phyloP scores from a whole-genome alignment of 2,888 invertebrate species.

The Hirtodrosophila alboralis region DNA sequence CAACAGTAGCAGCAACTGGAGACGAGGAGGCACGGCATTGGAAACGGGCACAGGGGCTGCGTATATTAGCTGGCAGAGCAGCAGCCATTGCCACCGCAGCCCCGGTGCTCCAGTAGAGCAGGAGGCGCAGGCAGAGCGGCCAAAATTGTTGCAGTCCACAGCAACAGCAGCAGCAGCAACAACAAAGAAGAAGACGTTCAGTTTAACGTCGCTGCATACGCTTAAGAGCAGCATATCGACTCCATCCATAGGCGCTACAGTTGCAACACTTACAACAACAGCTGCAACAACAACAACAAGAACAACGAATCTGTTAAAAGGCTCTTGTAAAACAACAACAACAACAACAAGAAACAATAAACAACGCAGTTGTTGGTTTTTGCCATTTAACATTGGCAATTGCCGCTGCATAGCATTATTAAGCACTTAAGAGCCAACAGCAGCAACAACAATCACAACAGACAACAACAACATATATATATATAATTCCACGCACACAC shows the following conservation, averaged over 20 bases:
- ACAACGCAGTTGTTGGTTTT: conserved; percentile 30
- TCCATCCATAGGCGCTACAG: conserved; percentile 61
- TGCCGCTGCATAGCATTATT: conserved; percentile 43
- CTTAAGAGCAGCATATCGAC: conserved; percentile 52
- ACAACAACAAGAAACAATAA: conserved; percentile 26
- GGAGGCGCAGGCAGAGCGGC: conserved; percentile 42
- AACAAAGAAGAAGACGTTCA: conserved; percentile 48
- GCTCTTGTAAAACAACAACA: conserved; percentile 26
- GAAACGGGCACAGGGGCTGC: conserved; percentile 74
- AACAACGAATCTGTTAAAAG: conserved; percentile 51
- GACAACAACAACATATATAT: conserved; percentile 44
- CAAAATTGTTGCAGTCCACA: conserved; percentile 24
- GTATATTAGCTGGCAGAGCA: conserved; percentile 78
- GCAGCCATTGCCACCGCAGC: conserved; percentile 79
- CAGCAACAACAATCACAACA: conserved; percentile 28
- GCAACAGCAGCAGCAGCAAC: conserved; percentile 20
- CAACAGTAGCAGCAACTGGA: conserved; percentile 43
- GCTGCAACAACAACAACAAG: conserved; percentile 34
- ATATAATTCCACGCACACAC: conserved; percentile 48
- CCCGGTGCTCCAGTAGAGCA: conserved; percentile 64
- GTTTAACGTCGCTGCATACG: conserved; percentile 47
- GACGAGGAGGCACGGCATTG: conserved; percentile 51
- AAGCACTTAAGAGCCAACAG: conserved; percentile 60
- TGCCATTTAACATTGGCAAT: conserved; percentile 41
- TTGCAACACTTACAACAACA: conserved; percentile 23